Evolutionary conservation across 2,888 invertebrate species (phyloP).

Genomic region (Athetis lepigone): DNA sequence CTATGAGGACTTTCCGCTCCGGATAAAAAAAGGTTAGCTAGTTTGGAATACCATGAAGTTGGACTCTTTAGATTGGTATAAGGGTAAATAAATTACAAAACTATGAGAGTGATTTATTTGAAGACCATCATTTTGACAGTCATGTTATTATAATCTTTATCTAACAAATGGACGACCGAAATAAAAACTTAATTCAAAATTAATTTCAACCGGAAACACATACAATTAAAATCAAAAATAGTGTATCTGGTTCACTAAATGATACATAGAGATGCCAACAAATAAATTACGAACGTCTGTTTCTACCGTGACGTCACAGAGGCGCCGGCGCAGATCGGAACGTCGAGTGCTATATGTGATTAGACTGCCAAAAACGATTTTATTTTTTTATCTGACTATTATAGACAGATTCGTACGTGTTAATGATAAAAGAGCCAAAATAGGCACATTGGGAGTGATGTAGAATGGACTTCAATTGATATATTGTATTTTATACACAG

Average conservation of each 20-base stretch:
- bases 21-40: too few species aligned
- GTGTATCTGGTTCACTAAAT: slow-evolving; percentile 45
- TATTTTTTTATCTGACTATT: slow-evolving; percentile 42
- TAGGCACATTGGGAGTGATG: slow-evolving; percentile 19
- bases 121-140: too few species aligned
- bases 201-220: neutral
- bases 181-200: slow-evolving; percentile 12
- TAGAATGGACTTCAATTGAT: slow-evolving; percentile 25
- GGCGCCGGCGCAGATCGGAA: slow-evolving; percentile 68
- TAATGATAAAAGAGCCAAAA: slow-evolving; percentile 19
- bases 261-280: slow-evolving; percentile 42
- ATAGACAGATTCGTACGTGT: slow-evolving; percentile 41
- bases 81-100: too few species aligned
- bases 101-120: too few species aligned
- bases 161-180: too few species aligned
- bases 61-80: too few species aligned
- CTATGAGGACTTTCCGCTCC: too few species aligned
- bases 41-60: too few species aligned
- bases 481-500: slow-evolving; percentile 19
- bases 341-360: slow-evolving; percentile 70
- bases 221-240: slow-evolving; percentile 31
- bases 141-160: too few species aligned
- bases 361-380: slow-evolving; percentile 56
- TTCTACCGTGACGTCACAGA: slow-evolving; percentile 59
- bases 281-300: slow-evolving; percentile 57